These are phyloP conservation scores for Chrysocyon brachyurus DNA, from an alignment of 2,797 vertebrate species.

Conservation along the genomic window DNA sequence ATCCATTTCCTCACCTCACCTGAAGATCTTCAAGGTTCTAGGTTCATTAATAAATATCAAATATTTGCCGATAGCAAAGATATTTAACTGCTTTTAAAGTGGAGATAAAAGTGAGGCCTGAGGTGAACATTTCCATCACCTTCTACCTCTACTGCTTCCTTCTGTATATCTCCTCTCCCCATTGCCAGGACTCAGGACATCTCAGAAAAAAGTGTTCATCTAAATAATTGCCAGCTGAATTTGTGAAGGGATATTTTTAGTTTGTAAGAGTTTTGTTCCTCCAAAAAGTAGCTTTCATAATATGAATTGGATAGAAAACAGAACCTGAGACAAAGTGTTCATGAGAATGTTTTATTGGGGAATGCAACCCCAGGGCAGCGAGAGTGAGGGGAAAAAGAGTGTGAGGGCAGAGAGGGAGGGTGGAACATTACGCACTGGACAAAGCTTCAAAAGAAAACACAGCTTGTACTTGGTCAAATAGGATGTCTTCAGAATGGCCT, in stretches of 20 bases:
- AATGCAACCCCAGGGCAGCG: too few species aligned
- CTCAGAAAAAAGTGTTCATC: neutral
- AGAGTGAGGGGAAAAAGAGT: neutral
- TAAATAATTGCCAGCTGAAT: neutral
- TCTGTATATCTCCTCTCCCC: neutral
- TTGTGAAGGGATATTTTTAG: neutral
- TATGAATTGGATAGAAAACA: neutral
- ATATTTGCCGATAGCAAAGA: neutral
- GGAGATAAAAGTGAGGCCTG: neutral
- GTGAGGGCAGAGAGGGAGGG: neutral
- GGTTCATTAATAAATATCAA: neutral
- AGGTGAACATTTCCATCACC: neutral
- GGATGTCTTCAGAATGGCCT: neutral
- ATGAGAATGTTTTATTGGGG: neutral
- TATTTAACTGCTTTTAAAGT: neutral
- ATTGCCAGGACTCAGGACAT: neutral
- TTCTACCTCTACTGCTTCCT: neutral
- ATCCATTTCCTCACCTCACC: neutral
- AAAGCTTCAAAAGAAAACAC: neutral
- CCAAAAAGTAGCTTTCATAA: neutral
- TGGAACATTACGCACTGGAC: too few species aligned
- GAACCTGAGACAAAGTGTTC: neutral
- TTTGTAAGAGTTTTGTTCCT: slow-evolving; percentile 3
- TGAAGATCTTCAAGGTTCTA: neutral
- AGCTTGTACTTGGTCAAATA: neutral